phyloP scores from a whole-genome alignment of 2,888 invertebrate species.

The Linhomoeus sp. region DNA sequence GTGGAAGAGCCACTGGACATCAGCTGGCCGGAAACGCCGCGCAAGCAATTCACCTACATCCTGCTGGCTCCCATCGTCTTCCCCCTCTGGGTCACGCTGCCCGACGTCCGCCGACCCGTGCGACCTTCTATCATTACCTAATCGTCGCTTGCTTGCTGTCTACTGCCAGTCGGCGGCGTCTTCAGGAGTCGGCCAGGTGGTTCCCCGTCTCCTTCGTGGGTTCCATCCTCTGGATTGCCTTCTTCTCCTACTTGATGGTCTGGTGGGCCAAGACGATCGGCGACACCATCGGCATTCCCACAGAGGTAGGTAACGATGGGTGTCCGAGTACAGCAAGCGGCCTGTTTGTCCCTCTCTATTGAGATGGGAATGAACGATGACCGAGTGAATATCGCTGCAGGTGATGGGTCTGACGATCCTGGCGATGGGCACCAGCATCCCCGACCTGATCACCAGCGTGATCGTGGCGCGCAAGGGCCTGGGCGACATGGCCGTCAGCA shows the following conservation, averaged over 20 bases:
- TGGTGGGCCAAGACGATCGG: slow-evolving; percentile 96
- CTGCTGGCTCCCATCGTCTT: slow-evolving; percentile 82
- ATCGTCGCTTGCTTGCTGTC: no score
- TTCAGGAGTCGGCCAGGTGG: slow-evolving; percentile 34
- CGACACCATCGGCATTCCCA: slow-evolving; percentile 65
- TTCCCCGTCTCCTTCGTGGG: slow-evolving; percentile 28
- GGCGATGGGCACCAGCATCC: slow-evolving; percentile 92
- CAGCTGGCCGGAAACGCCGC: slow-evolving; percentile 72
- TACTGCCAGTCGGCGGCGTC: no score
- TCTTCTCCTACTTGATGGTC: slow-evolving; percentile 84
- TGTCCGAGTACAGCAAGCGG: not conserved
- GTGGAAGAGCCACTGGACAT: slow-evolving; percentile 70
- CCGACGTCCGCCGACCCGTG: slow-evolving; percentile 72
- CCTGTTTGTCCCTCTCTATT: no score
- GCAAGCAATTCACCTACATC: slow-evolving; percentile 73
- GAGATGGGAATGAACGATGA: no score
- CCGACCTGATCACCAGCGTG: slow-evolving; percentile 92
- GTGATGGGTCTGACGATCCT: slow-evolving; percentile 94
- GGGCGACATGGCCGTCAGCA: slow-evolving; percentile 97
- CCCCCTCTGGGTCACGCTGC: slow-evolving; percentile 83
- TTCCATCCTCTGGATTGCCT: slow-evolving; percentile 31
- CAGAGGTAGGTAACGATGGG: slow-evolving; percentile 39
- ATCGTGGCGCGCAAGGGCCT: slow-evolving; percentile 95
- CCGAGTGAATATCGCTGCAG: slow-evolving; percentile 20
- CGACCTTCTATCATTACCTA: not conserved